Base-by-base conservation (phyloP, 2,797 vertebrate species). In the Cossypha heuglini region DNA sequence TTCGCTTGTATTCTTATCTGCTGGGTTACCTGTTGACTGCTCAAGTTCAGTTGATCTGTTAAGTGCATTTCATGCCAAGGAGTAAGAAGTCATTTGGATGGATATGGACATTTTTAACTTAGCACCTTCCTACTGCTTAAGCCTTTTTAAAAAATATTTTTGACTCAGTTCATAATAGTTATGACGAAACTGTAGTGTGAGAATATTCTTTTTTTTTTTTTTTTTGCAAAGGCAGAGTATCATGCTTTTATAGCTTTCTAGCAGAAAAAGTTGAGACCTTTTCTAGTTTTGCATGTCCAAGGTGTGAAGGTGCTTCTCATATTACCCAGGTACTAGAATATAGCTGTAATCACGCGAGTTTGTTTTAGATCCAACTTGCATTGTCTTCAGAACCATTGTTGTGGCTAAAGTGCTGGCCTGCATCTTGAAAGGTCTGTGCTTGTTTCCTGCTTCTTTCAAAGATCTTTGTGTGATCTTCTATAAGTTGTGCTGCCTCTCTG, bases 11-110 rank as follows among this genome's bases (percentile, higher is more conserved):
- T 80, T 62, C 59, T 75, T 68, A 81, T 91, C 64, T 88, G 33
- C 42, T 62, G 9, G 25, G 14, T 96, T 95, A 97, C 97, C 95
- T 97, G 92, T 97, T 97, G 96, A 92, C 80, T 87, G 46, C 57
- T 78, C n/a, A 13, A 20, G 35, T 86, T 16, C 42, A 49, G 25
- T 82, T 80, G 17, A 4, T 78, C 9, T 54, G 24, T 57, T 82
- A 57, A 59, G 49, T 55, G 8, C 58, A 5, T 66, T 76, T 76
- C 52, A 55, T 57, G 63, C 9, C n/a, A 66, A 33, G 6, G 24
- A 73, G 10, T 11, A 8, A 72, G 69, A 79, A 73, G 67, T 74
- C 0, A 15, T 64, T 78, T 84, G 40, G 37, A 28, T 73, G 37
- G 17, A 28, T 92, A 14, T 12, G 21, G 22, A 62, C 35, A 21